Conservation (phyloP, 64 coral and sea anemone genomes). For the Porites australiensis region DNA sequence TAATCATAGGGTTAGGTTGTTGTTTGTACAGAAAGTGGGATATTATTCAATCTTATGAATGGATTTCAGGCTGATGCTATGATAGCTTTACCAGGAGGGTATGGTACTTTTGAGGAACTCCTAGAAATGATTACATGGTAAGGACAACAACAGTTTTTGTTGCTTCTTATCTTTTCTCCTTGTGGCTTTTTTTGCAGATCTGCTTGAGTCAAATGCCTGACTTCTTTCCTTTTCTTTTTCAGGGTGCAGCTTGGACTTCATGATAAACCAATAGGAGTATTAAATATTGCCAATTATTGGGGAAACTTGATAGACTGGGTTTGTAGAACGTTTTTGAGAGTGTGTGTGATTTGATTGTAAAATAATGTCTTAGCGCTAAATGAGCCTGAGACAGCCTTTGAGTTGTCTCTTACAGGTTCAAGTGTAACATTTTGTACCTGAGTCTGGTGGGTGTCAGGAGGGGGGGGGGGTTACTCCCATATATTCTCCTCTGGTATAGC, state of each 20-base stretch:
- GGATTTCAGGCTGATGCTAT: slow-evolving; percentile 70
- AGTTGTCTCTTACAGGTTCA: no score
- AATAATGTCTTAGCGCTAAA: no score
- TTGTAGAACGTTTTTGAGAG: background rate
- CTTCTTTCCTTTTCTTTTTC: slow-evolving; percentile 29
- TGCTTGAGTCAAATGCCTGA: background rate
- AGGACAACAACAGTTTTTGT: background rate
- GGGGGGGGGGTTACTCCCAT: no score
- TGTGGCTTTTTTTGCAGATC: background rate
- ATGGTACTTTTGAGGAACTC: slow-evolving; percentile 75
- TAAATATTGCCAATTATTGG: slow-evolving; percentile 69
- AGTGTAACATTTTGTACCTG: no score
- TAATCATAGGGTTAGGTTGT: no score
- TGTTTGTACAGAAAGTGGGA: background rate
- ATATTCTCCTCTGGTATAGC: no score
- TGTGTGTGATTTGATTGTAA: no score
- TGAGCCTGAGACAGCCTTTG: no score
- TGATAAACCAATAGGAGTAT: slow-evolving; percentile 75
- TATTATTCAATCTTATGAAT: background rate
- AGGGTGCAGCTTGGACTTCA: slow-evolving; percentile 74
- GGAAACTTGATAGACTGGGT: slow-evolving; percentile 69
- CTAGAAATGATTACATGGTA: slow-evolving; percentile 86
- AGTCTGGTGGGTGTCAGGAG: no score
- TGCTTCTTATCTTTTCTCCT: no score
- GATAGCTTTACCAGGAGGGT: slow-evolving; percentile 80